Conservation (phyloP, 2,888 invertebrate genomes). For the Sturmia bella region DNA sequence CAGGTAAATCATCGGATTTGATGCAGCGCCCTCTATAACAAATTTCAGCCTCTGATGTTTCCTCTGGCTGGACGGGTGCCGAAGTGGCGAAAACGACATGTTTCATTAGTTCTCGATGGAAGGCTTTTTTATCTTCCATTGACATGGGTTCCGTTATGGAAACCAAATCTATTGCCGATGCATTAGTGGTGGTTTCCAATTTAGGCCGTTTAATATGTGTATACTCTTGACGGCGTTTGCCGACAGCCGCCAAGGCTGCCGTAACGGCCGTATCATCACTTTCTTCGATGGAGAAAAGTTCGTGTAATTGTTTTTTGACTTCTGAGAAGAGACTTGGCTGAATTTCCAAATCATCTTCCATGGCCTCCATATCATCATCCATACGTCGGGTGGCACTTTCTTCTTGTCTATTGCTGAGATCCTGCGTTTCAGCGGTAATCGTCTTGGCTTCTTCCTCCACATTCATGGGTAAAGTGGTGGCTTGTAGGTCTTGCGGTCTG, state of each 20-base stretch:
- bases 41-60: constrained; percentile 93
- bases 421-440: constrained; percentile 52
- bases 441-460: constrained; percentile 53
- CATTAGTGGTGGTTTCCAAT: constrained; percentile 73
- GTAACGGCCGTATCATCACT: constrained; percentile 76
- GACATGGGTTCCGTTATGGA: constrained; percentile 71
- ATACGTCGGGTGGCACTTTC: constrained; percentile 78
- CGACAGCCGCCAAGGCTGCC: constrained; percentile 75
- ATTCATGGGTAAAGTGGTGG: constrained; percentile 71
- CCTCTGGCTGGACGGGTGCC: constrained; percentile 91
- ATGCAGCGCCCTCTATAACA: constrained; percentile 93
- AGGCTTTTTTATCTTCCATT: constrained; percentile 73
- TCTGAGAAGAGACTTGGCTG: constrained; percentile 81
- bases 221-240: constrained; percentile 79
- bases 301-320: constrained; percentile 80
- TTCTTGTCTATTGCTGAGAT: constrained; percentile 65
- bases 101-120: constrained; percentile 81
- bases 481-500: constrained; percentile 68
- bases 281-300: constrained; percentile 79
- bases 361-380: constrained; percentile 74
- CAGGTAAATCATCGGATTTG: constrained; percentile 83
- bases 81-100: constrained; percentile 84
- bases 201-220: constrained; percentile 79
- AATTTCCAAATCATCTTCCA: constrained; percentile 78
- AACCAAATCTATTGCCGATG: constrained; percentile 69